Percentiles rank a stretch among this genome's conserved stretches.
Conservation (phyloP, 1,140 invertebrate genomes). For the Nephotettix cincticeps region DNA sequence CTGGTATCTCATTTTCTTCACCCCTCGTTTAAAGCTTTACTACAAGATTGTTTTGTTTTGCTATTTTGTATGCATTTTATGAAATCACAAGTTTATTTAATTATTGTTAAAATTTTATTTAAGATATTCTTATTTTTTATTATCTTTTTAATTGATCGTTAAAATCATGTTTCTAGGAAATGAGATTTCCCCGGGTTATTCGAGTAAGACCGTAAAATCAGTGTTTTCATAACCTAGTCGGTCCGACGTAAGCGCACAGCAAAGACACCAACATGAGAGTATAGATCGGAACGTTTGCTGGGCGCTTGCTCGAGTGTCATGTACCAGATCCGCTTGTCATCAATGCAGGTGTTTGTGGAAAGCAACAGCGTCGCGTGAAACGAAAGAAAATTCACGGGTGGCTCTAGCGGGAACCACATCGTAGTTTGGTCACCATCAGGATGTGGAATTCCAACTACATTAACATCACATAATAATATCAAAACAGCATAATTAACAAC, state of each 20-base stretch:
- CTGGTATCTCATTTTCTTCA: conserved; percentile 12
- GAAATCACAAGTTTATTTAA: too few relatives aligned
- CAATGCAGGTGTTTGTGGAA: conserved; percentile 28
- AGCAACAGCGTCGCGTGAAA: conserved; percentile 1
- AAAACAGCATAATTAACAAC: neutral
- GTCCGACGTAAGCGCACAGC: conserved; percentile 15
- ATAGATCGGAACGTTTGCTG: neutral
- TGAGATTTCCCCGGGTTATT: conserved; percentile 21
- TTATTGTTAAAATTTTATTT: neutral
- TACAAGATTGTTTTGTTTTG: neutral
- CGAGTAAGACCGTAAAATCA: conserved; percentile 19
- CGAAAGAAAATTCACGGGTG: conserved; percentile 8
- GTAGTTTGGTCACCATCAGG: neutral
- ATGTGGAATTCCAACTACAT: neutral
- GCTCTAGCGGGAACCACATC: neutral
- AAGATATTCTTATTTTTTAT: neutral
- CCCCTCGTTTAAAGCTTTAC: neutral
- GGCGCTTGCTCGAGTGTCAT: conserved; percentile 17
- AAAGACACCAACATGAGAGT: neutral
- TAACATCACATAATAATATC: neutral
- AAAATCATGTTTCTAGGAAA: neutral
- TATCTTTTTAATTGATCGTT: neutral
- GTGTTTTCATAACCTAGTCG: conserved; percentile 27
- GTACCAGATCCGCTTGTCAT: conserved; percentile 16
- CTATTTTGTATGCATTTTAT: too few relatives aligned